Percentiles rank a stretch among this genome's conserved stretches.
These are phyloP conservation scores for Botia almorhae DNA, from an alignment of 2,797 vertebrate genomes.

Conservation along the genomic window DNA sequence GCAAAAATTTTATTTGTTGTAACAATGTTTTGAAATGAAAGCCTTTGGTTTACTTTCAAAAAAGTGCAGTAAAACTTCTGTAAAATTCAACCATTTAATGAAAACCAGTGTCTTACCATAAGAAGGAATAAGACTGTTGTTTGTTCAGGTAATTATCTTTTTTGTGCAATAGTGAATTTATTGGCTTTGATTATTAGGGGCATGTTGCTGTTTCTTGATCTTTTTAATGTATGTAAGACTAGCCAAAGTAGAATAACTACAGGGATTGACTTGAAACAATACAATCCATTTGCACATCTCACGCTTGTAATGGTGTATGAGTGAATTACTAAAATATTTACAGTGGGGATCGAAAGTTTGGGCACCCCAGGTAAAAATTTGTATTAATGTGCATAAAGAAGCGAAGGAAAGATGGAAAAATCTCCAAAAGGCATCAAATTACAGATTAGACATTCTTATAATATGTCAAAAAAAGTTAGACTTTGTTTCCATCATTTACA, in stretches of 20 bases:
- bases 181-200: not conserved
- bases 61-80: too few relatives aligned
- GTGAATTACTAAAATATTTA: conserved; percentile 42
- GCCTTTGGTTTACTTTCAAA: not conserved
- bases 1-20: not conserved
- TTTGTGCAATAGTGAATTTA: conserved; percentile 46
- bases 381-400: too few relatives aligned
- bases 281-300: conserved; percentile 43
- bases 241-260: not conserved
- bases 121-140: not conserved
- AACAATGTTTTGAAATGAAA: not conserved
- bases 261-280: not conserved
- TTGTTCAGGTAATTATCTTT: conserved; percentile 21
- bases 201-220: not conserved
- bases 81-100: not conserved
- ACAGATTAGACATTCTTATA: too few relatives aligned
- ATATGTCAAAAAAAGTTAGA: too few relatives aligned
- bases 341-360: too few relatives aligned
- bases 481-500: too few relatives aligned
- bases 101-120: not conserved
- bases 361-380: too few relatives aligned
- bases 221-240: not conserved
- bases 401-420: too few relatives aligned
- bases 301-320: conserved; percentile 42
- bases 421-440: too few relatives aligned